Conservation (phyloP, 2,113 vertebrate genomes). For the Mobula hypostoma region DNA sequence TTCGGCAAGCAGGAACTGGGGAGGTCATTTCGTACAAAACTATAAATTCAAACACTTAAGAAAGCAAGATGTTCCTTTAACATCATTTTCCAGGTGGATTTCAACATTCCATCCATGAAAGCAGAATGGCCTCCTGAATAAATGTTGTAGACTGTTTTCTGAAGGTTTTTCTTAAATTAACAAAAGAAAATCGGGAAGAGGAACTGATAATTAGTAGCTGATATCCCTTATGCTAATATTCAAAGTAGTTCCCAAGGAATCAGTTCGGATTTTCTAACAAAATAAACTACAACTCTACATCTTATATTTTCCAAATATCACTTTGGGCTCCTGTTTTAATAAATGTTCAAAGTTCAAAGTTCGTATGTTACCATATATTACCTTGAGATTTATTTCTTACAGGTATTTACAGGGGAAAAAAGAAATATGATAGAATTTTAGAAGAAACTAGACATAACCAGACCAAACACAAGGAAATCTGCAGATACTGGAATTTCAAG, state of each 20-base stretch:
- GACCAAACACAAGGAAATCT: no score
- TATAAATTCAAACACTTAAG: background rate
- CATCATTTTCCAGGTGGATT: background rate
- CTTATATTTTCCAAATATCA: background rate
- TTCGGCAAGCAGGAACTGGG: background rate
- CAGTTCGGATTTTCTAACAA: background rate
- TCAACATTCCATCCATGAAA: background rate
- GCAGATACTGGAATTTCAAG: no score
- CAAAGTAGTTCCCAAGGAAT: background rate
- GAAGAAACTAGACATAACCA: no score
- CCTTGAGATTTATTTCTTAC: no score
- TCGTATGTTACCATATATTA: no score
- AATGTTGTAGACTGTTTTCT: background rate
- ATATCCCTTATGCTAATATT: no score
- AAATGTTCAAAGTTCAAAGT: background rate
- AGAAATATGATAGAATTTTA: no score
- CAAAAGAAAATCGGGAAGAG: background rate
- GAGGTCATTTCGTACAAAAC: constrained; percentile 12
- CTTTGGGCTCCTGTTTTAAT: background rate
- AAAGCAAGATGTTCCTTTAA: background rate
- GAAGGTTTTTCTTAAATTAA: background rate
- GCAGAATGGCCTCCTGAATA: background rate
- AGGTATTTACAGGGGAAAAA: no score
- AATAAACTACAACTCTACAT: background rate
- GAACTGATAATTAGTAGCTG: background rate